Evolutionary conservation across 2,113 vertebrate genomes (phyloP).

Genomic region (Acanthochromis polyacanthus): DNA sequence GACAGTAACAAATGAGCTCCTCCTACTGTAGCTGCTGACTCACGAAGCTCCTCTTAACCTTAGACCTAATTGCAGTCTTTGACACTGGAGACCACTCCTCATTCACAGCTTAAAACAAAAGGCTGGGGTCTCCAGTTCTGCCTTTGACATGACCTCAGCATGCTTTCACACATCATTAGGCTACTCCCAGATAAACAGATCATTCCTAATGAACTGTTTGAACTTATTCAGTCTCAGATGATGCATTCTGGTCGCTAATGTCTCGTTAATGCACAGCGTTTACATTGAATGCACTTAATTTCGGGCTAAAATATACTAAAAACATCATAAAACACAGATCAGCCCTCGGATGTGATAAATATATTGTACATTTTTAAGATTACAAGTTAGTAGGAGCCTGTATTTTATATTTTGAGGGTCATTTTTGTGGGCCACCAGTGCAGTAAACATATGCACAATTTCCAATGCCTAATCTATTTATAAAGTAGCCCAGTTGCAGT

Average conservation of each 20-base stretch:
- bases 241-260: not conserved
- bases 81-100: not conserved
- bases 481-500: not conserved
- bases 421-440: not conserved
- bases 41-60: not conserved
- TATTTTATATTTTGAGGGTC: not conserved
- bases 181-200: too few species aligned
- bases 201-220: too few species aligned
- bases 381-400: not conserved
- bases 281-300: not conserved
- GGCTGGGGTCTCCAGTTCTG: too few species aligned
- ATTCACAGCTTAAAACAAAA: not conserved
- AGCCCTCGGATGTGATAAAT: not conserved
- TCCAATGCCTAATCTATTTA: not conserved
- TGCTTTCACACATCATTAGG: too few species aligned
- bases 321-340: constrained; percentile 3
- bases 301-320: not conserved
- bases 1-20: not conserved
- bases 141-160: too few species aligned
- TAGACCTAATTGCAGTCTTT: not conserved
- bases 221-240: too few species aligned
- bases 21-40: not conserved
- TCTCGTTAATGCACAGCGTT: not conserved
- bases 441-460: constrained; percentile 6
- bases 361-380: not conserved